phyloP scores from a whole-genome alignment of 1,140 invertebrate species.

The Diabrotica virgifera region DNA sequence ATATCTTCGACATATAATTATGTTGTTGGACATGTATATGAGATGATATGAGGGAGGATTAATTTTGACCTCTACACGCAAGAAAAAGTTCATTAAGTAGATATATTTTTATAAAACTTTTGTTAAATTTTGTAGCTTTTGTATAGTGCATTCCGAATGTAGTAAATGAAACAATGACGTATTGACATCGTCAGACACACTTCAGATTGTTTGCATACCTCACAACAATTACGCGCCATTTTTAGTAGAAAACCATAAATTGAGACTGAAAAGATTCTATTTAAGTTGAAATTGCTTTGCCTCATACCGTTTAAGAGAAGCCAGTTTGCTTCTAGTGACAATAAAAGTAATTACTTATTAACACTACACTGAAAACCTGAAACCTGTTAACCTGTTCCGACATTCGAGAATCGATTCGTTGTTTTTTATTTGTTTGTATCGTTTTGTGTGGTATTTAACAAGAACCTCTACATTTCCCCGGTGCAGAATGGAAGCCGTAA shows the following conservation, averaged over 20 bases:
- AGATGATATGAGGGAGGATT: not conserved
- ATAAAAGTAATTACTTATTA: conserved; percentile 1
- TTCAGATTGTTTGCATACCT: not conserved
- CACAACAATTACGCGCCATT: not conserved
- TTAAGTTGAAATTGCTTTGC: too few relatives aligned
- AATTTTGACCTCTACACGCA: not conserved
- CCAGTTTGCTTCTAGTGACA: not conserved
- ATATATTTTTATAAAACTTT: not conserved
- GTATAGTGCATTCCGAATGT: not conserved
- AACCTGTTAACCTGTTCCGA: not conserved
- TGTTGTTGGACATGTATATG: too few relatives aligned
- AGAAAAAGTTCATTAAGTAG: not conserved
- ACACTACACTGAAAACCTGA: not conserved
- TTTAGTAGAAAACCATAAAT: conserved; percentile 3
- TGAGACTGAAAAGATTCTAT: not conserved
- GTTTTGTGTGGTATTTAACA: conserved; percentile 2
- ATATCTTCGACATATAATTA: too few relatives aligned
- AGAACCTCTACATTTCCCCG: not conserved
- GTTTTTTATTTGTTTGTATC: not conserved
- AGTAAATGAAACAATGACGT: too few relatives aligned
- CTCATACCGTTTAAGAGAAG: not conserved
- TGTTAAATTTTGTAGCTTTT: not conserved
- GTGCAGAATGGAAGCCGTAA: too few relatives aligned
- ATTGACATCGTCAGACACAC: not conserved
- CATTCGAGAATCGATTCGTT: not conserved